Evolutionary conservation across 2,797 vertebrate genomes (phyloP).

Genomic region (Cryptoprocta ferox): DNA sequence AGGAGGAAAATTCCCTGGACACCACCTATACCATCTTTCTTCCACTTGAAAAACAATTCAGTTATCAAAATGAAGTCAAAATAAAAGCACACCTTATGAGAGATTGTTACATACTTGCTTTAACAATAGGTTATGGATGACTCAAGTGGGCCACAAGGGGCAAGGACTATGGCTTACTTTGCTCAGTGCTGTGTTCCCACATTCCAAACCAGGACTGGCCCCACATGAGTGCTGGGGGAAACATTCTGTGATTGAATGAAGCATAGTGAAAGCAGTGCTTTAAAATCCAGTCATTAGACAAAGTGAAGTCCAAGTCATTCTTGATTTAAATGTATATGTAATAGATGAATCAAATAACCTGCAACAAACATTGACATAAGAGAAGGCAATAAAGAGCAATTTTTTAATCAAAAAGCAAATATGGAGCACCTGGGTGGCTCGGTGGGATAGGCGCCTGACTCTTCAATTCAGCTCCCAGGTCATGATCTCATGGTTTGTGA

Average conservation of each 20-base stretch:
- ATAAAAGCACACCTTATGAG: neutral
- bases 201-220: neutral
- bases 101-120: neutral
- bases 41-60: neutral
- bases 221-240: neutral
- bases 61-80: neutral
- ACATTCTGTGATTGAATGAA: neutral
- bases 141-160: rapidly evolving
- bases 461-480: too few species aligned
- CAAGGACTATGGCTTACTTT: neutral
- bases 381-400: neutral
- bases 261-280: neutral
- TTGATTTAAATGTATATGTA: neutral
- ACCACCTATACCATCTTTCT: neutral
- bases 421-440: too few species aligned
- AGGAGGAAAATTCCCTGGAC: neutral
- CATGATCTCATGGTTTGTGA: too few species aligned
- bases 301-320: neutral
- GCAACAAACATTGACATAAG: neutral
- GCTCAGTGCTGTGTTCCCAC: neutral
- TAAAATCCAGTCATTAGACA: neutral
- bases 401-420: conserved; percentile 17
- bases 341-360: neutral
- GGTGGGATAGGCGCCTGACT: too few species aligned
- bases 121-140: neutral